Evolutionary conservation across 2,113 vertebrate species (phyloP).

Genomic region (Saguinus midas): DNA sequence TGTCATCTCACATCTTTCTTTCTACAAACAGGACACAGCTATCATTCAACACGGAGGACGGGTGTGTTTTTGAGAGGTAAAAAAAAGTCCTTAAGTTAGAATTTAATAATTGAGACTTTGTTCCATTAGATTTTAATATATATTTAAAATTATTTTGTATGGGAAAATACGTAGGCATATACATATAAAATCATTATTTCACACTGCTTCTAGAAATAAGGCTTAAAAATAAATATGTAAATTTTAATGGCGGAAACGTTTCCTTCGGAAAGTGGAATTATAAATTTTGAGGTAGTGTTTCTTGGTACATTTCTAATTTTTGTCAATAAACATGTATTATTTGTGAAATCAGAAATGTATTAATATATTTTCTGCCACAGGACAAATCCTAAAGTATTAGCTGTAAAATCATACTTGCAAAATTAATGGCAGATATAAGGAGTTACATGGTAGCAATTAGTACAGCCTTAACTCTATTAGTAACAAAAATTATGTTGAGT

Average conservation of each 20-base stretch:
- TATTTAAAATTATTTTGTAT: slow-evolving; percentile 14
- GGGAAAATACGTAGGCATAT: neutral
- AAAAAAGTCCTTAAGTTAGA: neutral
- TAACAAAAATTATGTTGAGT: neutral
- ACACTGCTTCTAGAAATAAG: neutral
- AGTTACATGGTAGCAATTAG: neutral
- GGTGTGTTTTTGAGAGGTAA: neutral
- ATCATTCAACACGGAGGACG: neutral
- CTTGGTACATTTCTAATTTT: neutral
- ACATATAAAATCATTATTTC: neutral
- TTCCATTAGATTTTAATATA: neutral
- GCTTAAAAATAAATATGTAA: neutral
- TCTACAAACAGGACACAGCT: neutral
- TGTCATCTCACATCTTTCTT: neutral
- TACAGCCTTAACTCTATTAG: neutral
- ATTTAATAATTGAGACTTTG: neutral
- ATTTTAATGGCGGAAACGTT: neutral
- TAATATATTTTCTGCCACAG: neutral
- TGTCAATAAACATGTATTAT: neutral
- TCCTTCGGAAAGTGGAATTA: neutral
- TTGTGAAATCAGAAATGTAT: neutral
- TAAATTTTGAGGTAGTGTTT: neutral
- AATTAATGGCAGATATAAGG: neutral
- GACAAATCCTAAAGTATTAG: neutral
- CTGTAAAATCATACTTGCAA: neutral